Evolutionary conservation across 2,888 invertebrate species (phyloP).

Genomic region (Gortyna flavago): DNA sequence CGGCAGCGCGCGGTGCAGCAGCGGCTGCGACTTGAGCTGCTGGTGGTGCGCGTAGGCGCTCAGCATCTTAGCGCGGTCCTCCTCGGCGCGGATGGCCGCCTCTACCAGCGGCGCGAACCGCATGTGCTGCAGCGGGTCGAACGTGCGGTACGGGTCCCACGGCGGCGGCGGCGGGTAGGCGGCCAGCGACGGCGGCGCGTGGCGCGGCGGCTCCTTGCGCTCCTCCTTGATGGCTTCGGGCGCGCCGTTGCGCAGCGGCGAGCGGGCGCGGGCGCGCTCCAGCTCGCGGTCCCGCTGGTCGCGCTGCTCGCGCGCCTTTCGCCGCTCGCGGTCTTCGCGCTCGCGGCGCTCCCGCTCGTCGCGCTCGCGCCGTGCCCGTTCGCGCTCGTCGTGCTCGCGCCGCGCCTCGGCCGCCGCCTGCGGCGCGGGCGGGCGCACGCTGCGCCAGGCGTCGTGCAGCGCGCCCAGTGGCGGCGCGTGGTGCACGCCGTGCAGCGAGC

Average conservation of each 20-base stretch:
- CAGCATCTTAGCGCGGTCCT: conserved; percentile 94
- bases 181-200: conserved; percentile 85
- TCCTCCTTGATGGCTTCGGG: conserved; percentile 86
- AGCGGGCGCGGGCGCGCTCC: conserved; percentile 92
- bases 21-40: conserved; percentile 86
- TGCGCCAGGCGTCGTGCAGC: conserved; percentile 87
- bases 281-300: conserved; percentile 90
- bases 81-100: conserved; percentile 94
- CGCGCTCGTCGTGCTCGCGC: conserved; percentile 86
- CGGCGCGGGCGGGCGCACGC: conserved; percentile 70
- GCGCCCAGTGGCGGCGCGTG: conserved; percentile 81
- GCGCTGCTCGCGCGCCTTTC: conserved; percentile 85
- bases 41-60: conserved; percentile 92
- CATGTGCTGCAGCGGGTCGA: conserved; percentile 92
- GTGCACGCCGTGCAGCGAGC: conserved; percentile 85
- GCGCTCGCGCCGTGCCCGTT: conserved; percentile 90
- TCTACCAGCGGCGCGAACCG: conserved; percentile 95
- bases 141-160: conserved; percentile 93
- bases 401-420: conserved; percentile 79
- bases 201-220: conserved; percentile 89
- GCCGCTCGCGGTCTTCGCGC: conserved; percentile 86
- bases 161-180: conserved; percentile 90
- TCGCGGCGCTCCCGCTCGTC: conserved; percentile 90
- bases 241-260: conserved; percentile 93
- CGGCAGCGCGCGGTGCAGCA: conserved; percentile 84